Base-by-base conservation (phyloP, 2,888 invertebrate genomes). In the Octonoba sinensis region DNA sequence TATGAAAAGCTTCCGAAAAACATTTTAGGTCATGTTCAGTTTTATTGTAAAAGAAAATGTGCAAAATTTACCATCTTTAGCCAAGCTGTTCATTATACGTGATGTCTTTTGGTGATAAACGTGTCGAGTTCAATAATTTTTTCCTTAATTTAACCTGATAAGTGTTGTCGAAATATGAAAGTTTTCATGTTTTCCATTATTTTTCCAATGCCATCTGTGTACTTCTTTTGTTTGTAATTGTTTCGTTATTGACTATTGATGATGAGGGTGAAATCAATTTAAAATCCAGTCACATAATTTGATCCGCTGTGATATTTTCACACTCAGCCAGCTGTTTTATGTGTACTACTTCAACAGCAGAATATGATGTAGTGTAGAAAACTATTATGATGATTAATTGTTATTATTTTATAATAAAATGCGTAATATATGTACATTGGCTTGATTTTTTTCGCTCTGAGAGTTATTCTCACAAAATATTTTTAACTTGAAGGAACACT, bases 301-400 rank as follows among this genome's bases (percentile, higher is more conserved):
- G 24, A 77, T 60, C 60, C 56, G 66, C 78, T 78, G 78, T 78
- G 78, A 78, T 78, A 78, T 62, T 70, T 71, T 78, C 71, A 71
- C 78, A 78, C 78, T 71, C 59, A 66, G 54, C 59, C 44, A 27
- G 44, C 18, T 54, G 36, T 54, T 67, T 47, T 69, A 60, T 72
- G 18, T 54, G 47, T 71, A n/a, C 49, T 72, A 49, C 27, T 51
- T 16, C 49, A 60, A 47, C 36, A 59, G 46, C 36, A 47, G 47
- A 59, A 60, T 72, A 44, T 22, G 20, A 59, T 70, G 44, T 62
- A 72, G 60, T 72, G 24, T 49, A 49, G 24, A 46, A 57, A 47
- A 49, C 49, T 72, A 36, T 72, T 51, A 49, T 66, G 46, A 65
- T 65, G 51, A 72, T 54, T 66, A 66, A 57, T 66, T 75, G 66